phyloP scores from a whole-genome alignment of 2,797 vertebrate genomes.

The Spondyliosoma cantharus region DNA sequence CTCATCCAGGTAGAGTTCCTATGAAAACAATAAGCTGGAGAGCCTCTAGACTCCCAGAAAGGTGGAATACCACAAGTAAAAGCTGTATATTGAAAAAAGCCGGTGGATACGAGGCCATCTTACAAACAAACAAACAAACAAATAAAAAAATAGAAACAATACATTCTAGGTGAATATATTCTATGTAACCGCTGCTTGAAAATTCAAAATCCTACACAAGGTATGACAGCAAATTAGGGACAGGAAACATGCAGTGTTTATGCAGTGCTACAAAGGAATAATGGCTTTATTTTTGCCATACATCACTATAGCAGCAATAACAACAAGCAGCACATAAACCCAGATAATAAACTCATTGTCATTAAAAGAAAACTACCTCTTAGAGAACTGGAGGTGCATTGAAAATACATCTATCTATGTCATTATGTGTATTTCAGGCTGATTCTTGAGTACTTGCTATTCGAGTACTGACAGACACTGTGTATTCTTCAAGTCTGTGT shows the following conservation, averaged over 20 bases:
- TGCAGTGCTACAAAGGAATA: slow-evolving; percentile 13
- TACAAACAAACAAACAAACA: slow-evolving; percentile 4
- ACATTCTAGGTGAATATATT: slow-evolving; percentile 5
- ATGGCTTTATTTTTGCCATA: not conserved
- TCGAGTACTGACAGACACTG: slow-evolving; percentile 35
- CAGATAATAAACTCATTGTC: slow-evolving; percentile 13
- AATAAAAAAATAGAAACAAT: slow-evolving; percentile 5
- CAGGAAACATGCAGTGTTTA: slow-evolving; percentile 7
- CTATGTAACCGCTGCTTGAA: slow-evolving; percentile 21
- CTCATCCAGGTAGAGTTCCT: slow-evolving; percentile 81
- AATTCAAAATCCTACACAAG: not conserved
- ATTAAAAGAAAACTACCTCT: slow-evolving; percentile 11
- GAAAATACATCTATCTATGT: slow-evolving; percentile 26
- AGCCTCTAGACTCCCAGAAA: slow-evolving; percentile 53
- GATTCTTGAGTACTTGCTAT: slow-evolving; percentile 20
- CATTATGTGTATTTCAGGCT: slow-evolving; percentile 11
- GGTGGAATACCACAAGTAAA: slow-evolving; percentile 41
- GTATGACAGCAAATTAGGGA: slow-evolving; percentile 4
- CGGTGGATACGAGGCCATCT: slow-evolving; percentile 22
- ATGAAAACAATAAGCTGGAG: slow-evolving; percentile 72
- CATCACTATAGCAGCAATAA: not conserved
- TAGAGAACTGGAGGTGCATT: slow-evolving; percentile 7
- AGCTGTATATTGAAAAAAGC: slow-evolving; percentile 30
- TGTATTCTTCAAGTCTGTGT: slow-evolving; percentile 24
- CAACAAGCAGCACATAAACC: not conserved